These are phyloP conservation scores for Leptinotarsa rubiginosa DNA, from an alignment of 2,888 invertebrate genomes.

Conservation along the genomic window DNA sequence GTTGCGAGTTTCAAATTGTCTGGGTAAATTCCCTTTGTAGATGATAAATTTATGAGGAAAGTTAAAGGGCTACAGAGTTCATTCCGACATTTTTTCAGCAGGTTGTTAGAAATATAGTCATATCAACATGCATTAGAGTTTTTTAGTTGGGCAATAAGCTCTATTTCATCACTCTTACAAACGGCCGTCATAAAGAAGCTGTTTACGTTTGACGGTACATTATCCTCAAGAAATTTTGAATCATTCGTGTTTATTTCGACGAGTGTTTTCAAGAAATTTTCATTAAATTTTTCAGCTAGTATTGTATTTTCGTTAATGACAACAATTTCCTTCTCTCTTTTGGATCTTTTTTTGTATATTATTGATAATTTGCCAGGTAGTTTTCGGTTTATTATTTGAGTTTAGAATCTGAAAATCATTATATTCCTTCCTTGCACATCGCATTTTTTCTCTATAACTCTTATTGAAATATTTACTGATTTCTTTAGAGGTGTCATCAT, in stretches of 20 bases:
- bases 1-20: slow-evolving; percentile 21
- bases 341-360: slow-evolving; percentile 16
- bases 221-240: slow-evolving; percentile 8
- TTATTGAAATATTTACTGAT: slow-evolving; percentile 17
- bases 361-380: slow-evolving; percentile 20
- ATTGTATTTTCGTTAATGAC: slow-evolving; percentile 12
- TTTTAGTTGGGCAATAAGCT: slow-evolving; percentile 16
- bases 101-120: slow-evolving; percentile 17
- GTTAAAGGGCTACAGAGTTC: slow-evolving; percentile 5
- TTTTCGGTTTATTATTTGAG: slow-evolving; percentile 14
- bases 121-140: slow-evolving; percentile 22
- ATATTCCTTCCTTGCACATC: slow-evolving; percentile 1
- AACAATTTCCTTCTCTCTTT: slow-evolving; percentile 6
- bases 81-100: slow-evolving; percentile 19
- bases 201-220: too few relatives aligned
- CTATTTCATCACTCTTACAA: slow-evolving; percentile 13
- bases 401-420: slow-evolving; percentile 15
- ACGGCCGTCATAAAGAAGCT: not conserved
- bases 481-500: slow-evolving; percentile 13
- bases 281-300: slow-evolving; percentile 18
- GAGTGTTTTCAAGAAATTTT: slow-evolving; percentile 13
- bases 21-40: slow-evolving; percentile 13
- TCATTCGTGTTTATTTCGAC: slow-evolving; percentile 4
- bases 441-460: not conserved
- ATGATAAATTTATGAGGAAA: slow-evolving; percentile 23